Evolutionary conservation across 2,797 vertebrate species (phyloP), one percentile per base, ranked within the genome.

Genomic region (Sebastiscus albofasciatus): DNA sequence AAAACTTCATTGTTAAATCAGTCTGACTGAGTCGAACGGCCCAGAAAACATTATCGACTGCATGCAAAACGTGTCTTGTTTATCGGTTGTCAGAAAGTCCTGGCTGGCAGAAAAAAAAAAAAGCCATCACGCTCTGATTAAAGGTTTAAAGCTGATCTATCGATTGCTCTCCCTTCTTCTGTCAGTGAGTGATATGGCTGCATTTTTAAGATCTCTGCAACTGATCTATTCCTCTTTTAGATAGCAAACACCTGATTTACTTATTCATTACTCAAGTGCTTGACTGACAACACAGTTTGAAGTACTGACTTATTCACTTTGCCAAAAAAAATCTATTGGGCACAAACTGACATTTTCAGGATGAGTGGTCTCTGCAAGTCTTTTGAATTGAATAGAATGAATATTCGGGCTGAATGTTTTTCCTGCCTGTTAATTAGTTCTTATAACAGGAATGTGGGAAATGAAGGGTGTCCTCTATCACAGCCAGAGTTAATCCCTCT

Each of bases 351-450:
- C 89, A 82, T 91, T 92, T 93, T 89, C 67, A 86, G 89, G 75
- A 88, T 82, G 85, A 90, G 77, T 71, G 78, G 78, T 83, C 84
- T 59, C 73, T 82, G 81, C 64, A 60, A 90, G 75, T 83, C 81
- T 83, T 90, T 91, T 87, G 78, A 90, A 83, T 82, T 62, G 79
- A 90, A 80, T 52, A 72, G 70, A 87, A 81, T 86, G 68, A 90
- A 85, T 92, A 81, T 90, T 90, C 2, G 5, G 81, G 75, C 59
- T 84, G 79, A 89, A 80, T 77, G 75, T 90, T 85, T 89, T 88
- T 72, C 34, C 79, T 59, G 75, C 74, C 73, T 83, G 70, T 91
- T 94, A 92, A 94, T 94, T 91, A 92, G 89, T 84, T 92, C 82
- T 85, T 86, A 79, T 74, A 88, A 84, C 72, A 81, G 66, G 55